phyloP scores from a whole-genome alignment of 2,797 vertebrate genomes.

The Eremophila alpestris region DNA sequence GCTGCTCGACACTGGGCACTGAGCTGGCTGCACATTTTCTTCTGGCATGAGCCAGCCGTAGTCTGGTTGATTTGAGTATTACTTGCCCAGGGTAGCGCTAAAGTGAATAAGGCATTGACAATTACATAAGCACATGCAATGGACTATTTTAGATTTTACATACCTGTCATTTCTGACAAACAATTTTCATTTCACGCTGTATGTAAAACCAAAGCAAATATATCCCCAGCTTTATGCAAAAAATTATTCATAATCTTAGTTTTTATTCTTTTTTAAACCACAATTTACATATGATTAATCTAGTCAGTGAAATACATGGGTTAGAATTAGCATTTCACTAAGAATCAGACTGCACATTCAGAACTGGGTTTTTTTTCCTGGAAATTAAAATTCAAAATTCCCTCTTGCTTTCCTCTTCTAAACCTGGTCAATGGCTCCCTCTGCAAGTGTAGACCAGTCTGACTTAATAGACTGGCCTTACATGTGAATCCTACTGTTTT shows the following conservation, averaged over 20 bases:
- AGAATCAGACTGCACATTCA: not conserved
- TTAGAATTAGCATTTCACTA: not conserved
- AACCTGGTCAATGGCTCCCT: not conserved
- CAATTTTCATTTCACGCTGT: not conserved
- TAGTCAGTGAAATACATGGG: not conserved
- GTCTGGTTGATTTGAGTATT: conserved; percentile 90
- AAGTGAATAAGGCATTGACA: conserved; percentile 13
- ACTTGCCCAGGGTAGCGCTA: conserved; percentile 95
- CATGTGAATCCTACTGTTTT: not conserved
- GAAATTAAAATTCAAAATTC: not conserved
- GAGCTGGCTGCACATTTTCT: conserved; percentile 75
- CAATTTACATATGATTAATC: not conserved
- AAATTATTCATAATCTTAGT: not conserved
- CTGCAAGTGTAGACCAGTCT: not conserved
- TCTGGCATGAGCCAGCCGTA: conserved; percentile 79
- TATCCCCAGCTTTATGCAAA: not conserved
- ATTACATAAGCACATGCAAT: not conserved
- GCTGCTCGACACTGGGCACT: conserved; percentile 54
- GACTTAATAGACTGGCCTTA: not conserved
- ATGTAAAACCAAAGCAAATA: not conserved
- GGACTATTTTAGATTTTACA: not conserved
- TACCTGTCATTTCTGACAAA: not conserved
- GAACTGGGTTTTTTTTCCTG: not conserved
- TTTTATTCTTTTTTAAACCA: not conserved
- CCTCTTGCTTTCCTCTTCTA: not conserved